A percentile compares a stretch with the other conserved stretches of the same genome.
phyloP scores from a whole-genome alignment of 2,113 vertebrate genomes.

The Euleptes europaea region DNA sequence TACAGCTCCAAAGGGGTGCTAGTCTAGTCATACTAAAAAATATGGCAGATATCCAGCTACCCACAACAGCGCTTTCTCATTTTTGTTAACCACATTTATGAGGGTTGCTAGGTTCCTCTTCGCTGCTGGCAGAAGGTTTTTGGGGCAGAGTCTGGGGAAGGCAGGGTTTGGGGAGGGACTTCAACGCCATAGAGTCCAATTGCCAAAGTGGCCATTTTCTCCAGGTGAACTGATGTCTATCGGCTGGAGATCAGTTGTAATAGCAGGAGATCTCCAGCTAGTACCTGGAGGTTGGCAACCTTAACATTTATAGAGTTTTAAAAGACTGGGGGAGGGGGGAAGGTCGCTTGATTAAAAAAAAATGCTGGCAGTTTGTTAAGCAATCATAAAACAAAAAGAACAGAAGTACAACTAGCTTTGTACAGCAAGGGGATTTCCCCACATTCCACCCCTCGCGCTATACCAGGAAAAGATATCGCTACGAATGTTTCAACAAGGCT shows the following conservation, averaged over 20 bases:
- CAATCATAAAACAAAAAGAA: not conserved
- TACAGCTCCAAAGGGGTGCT: not conserved
- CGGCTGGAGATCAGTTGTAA: too few relatives aligned
- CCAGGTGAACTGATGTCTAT: too few relatives aligned
- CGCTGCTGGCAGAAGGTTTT: too few relatives aligned
- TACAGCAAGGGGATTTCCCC: not conserved
- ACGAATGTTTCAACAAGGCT: too few relatives aligned
- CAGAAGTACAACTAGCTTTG: not conserved
- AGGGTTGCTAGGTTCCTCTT: too few relatives aligned
- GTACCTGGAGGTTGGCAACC: too few relatives aligned
- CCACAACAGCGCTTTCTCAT: not conserved
- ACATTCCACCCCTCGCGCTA: not conserved
- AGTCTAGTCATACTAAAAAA: not conserved
- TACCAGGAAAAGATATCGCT: not conserved
- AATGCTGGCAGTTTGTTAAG: not conserved
- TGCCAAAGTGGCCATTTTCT: too few relatives aligned
- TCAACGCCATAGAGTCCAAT: too few relatives aligned
- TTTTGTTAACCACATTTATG: not conserved
- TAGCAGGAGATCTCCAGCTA: too few relatives aligned
- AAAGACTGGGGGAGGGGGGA: not conserved
- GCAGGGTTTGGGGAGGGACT: too few relatives aligned
- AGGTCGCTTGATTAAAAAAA: not conserved
- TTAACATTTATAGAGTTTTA: not conserved
- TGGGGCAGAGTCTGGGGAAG: too few relatives aligned
- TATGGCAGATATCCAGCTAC: not conserved